Conservation (phyloP, 2,113 vertebrate species). For the Spizaetus ornatus region DNA sequence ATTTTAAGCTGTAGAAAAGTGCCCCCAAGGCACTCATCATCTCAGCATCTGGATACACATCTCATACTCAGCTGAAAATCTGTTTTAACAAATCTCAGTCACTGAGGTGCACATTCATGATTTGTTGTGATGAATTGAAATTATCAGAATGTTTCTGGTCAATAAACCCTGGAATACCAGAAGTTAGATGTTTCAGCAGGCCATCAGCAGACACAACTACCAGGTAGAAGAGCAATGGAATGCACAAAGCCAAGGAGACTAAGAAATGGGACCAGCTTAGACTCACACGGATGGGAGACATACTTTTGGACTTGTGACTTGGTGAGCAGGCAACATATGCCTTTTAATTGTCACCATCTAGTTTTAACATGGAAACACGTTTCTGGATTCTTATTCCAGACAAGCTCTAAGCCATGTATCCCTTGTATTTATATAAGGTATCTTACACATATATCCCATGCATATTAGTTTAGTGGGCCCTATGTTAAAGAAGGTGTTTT, state of each 20-base stretch:
- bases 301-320: neutral
- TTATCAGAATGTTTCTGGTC: neutral
- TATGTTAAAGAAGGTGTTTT: neutral
- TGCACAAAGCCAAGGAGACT: neutral
- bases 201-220: neutral
- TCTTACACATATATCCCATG: neutral
- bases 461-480: neutral
- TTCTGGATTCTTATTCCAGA: neutral
- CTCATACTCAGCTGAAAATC: neutral
- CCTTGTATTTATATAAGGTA: neutral
- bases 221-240: neutral
- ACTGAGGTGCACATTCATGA: accelerated
- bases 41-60: neutral
- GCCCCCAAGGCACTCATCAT: neutral
- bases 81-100: neutral
- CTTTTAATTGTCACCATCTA: neutral
- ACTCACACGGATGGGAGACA: neutral
- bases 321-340: neutral
- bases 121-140: neutral
- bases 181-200: neutral
- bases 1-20: neutral
- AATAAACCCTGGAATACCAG: neutral
- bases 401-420: neutral
- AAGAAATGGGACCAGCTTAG: neutral
- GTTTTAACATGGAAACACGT: neutral